Percentiles rank a stretch among this genome's conserved stretches.
Evolutionary conservation across 2,113 vertebrate genomes (phyloP).

Genomic region (Stigmatopora nigra): DNA sequence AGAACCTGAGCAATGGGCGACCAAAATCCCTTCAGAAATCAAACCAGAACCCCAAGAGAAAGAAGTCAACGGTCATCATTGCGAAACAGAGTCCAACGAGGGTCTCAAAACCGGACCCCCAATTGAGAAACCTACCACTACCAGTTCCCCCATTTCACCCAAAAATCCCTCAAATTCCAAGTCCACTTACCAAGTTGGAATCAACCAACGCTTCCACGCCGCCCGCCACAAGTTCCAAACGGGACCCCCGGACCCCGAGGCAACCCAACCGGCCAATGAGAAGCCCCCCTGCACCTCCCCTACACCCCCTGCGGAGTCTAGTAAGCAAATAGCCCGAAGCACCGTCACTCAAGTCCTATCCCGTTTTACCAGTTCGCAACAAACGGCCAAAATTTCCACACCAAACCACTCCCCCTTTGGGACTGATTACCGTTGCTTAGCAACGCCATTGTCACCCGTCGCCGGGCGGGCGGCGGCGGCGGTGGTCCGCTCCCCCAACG

Average conservation of each 20-base stretch:
- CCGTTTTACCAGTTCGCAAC: slow-evolving; percentile 78
- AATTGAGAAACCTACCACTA: slow-evolving; percentile 18
- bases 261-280: slow-evolving; percentile 50
- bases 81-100: slow-evolving; percentile 30
- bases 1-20: slow-evolving; percentile 36
- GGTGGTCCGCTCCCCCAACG: slow-evolving; percentile 83
- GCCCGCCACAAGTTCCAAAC: slow-evolving; percentile 89
- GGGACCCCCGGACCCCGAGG: slow-evolving; percentile 33
- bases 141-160: slow-evolving; percentile 63
- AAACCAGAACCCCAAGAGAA: slow-evolving; percentile 40
- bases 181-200: slow-evolving; percentile 89
- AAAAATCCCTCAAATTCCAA: slow-evolving; percentile 71
- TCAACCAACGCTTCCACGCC: slow-evolving; percentile 93
- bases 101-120: slow-evolving; percentile 35
- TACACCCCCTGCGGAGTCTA: slow-evolving; percentile 66
- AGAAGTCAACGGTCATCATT: slow-evolving; percentile 73
- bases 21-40: slow-evolving; percentile 37
- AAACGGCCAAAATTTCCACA: slow-evolving; percentile 66
- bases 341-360: slow-evolving; percentile 91
- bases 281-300: slow-evolving; percentile 59
- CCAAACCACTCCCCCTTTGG: slow-evolving; percentile 88
- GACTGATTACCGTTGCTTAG: slow-evolving; percentile 86
- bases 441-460: slow-evolving; percentile 58
- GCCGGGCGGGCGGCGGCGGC: slow-evolving; percentile 69
- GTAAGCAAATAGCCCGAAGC: slow-evolving; percentile 86